Percentiles rank a stretch among this genome's conserved stretches.
Evolutionary conservation across 2,888 invertebrate genomes (phyloP).

Genomic region (Oligia fasciuncula): DNA sequence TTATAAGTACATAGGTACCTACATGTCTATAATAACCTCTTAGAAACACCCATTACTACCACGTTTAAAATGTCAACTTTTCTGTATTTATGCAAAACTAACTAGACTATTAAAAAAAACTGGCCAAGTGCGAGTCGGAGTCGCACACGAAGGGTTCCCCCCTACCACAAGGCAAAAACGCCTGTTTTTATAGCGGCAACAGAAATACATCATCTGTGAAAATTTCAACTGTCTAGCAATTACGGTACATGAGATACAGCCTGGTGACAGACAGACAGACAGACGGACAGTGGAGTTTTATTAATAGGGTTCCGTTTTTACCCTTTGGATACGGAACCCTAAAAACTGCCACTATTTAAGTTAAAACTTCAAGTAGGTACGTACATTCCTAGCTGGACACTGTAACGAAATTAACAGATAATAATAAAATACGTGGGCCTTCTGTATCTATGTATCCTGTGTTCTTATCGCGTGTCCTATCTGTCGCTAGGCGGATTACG

Average conservation of each 20-base stretch:
- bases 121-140: too few species aligned
- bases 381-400: neutral
- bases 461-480: slow-evolving; percentile 52
- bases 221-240: too few species aligned
- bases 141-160: too few species aligned
- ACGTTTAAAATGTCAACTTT: neutral
- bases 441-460: slow-evolving; percentile 18
- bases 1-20: neutral
- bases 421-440: slow-evolving; percentile 11
- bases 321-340: too few species aligned
- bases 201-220: too few species aligned
- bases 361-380: neutral
- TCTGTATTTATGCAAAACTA: neutral
- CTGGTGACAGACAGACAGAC: too few species aligned
- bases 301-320: too few species aligned
- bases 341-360: neutral
- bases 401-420: neutral
- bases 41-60: neutral
- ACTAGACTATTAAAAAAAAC: neutral
- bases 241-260: too few species aligned
- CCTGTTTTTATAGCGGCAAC: too few species aligned
- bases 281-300: too few species aligned
- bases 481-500: slow-evolving; percentile 60
- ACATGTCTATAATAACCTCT: too few species aligned
- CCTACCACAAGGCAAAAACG: too few species aligned